These are phyloP conservation scores for Pseudorhombus dupliciocellatus DNA, from an alignment of 2,113 vertebrate species.

Conservation along the genomic window DNA sequence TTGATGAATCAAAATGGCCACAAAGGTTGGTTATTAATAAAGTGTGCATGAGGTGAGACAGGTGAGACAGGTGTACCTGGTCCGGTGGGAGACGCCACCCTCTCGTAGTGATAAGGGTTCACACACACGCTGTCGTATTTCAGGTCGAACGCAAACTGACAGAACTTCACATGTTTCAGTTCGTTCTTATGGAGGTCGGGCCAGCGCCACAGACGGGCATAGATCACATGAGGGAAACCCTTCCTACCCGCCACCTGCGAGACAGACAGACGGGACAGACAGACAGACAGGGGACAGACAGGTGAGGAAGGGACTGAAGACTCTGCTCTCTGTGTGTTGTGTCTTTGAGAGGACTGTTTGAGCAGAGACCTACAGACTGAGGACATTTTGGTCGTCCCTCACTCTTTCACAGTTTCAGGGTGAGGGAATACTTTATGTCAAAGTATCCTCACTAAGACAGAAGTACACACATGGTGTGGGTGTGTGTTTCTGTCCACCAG, in stretches of 20 bases:
- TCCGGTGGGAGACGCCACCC: slow-evolving; percentile 75
- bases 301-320: too few species aligned
- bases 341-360: too few species aligned
- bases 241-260: slow-evolving; percentile 83
- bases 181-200: slow-evolving; percentile 89
- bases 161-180: slow-evolving; percentile 85
- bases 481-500: too few species aligned
- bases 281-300: not conserved
- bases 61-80: slow-evolving; percentile 55
- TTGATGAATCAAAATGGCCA: too few species aligned
- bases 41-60: not conserved
- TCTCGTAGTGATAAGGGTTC: slow-evolving; percentile 87
- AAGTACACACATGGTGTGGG: too few species aligned
- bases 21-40: too few species aligned
- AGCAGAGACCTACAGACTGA: too few species aligned
- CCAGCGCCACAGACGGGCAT: slow-evolving; percentile 85
- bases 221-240: slow-evolving; percentile 86
- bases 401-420: too few species aligned
- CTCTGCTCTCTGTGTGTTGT: too few species aligned
- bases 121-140: slow-evolving; percentile 88
- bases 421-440: too few species aligned
- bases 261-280: slow-evolving; percentile 11
- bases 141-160: slow-evolving; percentile 86
- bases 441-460: too few species aligned
- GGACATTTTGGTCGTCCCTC: too few species aligned